Conservation (phyloP, 64 coral and sea anemone genomes). For the Pachyseris speciosa region DNA sequence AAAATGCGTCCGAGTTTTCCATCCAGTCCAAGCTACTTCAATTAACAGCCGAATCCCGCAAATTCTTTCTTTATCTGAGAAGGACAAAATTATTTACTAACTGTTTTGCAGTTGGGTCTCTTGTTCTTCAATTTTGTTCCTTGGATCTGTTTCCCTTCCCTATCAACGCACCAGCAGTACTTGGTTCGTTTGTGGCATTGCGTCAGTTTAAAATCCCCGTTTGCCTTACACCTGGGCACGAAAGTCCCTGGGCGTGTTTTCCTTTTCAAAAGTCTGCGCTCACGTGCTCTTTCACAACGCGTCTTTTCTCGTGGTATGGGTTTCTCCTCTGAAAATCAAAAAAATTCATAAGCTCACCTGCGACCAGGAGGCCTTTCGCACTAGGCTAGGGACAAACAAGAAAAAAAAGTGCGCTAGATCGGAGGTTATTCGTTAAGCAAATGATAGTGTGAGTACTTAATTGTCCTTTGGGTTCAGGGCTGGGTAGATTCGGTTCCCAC, state of each 20-base stretch:
- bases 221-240: slow-evolving; percentile 57
- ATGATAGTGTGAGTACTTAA: too few relatives aligned
- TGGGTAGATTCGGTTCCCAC: too few relatives aligned
- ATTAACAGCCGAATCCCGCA: too few relatives aligned
- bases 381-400: too few relatives aligned
- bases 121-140: slow-evolving; percentile 40
- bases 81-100: slow-evolving; percentile 17
- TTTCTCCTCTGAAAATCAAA: slow-evolving; percentile 4
- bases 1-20: too few relatives aligned
- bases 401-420: too few relatives aligned
- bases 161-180: slow-evolving; percentile 74
- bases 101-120: slow-evolving; percentile 58
- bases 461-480: too few relatives aligned
- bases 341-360: background rate
- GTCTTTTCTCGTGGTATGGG: background rate
- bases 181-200: slow-evolving; percentile 59
- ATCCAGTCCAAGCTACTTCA: too few relatives aligned
- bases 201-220: slow-evolving; percentile 41
- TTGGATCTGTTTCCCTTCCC: slow-evolving; percentile 38
- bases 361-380: too few relatives aligned
- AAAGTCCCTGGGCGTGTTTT: background rate
- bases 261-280: slow-evolving; percentile 18
- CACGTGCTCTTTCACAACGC: slow-evolving; percentile 25
- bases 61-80: too few relatives aligned
- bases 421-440: too few relatives aligned